Conservation (phyloP, 2,797 vertebrate genomes). For the Pempheris klunzingeri region DNA sequence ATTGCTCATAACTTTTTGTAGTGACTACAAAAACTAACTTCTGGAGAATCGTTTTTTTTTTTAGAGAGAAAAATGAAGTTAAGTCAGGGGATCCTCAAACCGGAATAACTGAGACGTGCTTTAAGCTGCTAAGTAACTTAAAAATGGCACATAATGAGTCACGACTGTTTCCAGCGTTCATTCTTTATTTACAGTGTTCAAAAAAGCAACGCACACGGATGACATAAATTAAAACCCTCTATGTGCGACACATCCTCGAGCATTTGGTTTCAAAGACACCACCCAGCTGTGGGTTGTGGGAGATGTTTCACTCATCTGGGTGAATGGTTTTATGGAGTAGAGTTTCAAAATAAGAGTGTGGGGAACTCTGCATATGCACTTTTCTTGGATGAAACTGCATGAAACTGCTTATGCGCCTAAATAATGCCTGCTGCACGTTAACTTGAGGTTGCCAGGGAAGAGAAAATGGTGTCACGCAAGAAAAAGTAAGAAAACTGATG, state of each 20-base stretch:
- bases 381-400: not conserved
- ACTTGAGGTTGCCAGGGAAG: not conserved
- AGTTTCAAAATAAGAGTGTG: not conserved
- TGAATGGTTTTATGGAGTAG: not conserved
- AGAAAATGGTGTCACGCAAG: not conserved
- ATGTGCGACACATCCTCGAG: not conserved
- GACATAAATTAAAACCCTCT: not conserved
- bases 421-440: not conserved
- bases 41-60: no score
- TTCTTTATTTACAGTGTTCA: not conserved
- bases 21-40: no score
- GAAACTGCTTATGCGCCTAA: not conserved
- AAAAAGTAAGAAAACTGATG: not conserved
- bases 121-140: not conserved
- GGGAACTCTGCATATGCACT: not conserved
- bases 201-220: not conserved
- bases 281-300: not conserved
- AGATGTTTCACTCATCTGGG: not conserved
- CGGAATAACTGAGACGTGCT: not conserved
- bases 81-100: not conserved
- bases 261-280: not conserved
- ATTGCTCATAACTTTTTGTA: slow-evolving; percentile 6
- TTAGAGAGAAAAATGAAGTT: not conserved
- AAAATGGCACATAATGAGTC: not conserved
- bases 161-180: not conserved